Evolutionary conservation across 2,888 invertebrate genomes (phyloP).

Genomic region (Agriopis aurantiaria): DNA sequence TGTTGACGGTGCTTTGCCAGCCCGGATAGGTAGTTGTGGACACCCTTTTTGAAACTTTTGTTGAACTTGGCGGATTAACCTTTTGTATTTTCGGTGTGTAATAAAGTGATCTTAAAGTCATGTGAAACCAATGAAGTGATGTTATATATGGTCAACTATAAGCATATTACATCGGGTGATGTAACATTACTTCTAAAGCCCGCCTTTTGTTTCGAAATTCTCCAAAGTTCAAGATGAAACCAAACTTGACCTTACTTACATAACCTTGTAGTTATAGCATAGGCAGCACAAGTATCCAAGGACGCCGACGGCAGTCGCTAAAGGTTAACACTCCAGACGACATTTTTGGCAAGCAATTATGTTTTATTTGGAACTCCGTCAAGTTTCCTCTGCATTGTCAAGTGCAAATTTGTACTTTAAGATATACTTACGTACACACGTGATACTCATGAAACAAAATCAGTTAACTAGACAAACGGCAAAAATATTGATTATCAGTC

Average conservation of each 20-base stretch:
- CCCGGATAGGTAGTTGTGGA: too few relatives aligned
- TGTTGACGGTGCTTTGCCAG: too few relatives aligned
- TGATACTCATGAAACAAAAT: neutral
- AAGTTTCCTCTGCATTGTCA: neutral
- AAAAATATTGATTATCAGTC: too few relatives aligned
- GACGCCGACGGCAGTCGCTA: slow-evolving; percentile 2
- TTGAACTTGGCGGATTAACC: too few relatives aligned
- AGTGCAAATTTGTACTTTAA: neutral
- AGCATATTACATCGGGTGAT: too few relatives aligned
- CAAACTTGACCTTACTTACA: slow-evolving; percentile 16
- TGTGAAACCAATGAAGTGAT: too few relatives aligned
- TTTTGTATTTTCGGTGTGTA: too few relatives aligned
- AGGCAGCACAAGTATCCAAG: neutral
- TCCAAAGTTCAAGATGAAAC: slow-evolving; percentile 23
- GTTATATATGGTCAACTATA: too few relatives aligned
- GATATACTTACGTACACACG: too few relatives aligned
- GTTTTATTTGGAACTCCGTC: slow-evolving; percentile 25
- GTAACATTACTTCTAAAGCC: neutral
- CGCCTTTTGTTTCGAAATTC: neutral
- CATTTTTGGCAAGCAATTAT: slow-evolving; percentile 18
- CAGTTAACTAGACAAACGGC: neutral
- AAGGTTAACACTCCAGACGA: slow-evolving; percentile 27
- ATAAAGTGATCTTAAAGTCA: too few relatives aligned
- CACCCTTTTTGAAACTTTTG: too few relatives aligned
- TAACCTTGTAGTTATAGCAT: neutral